A percentile compares a stretch with the other conserved stretches of the same genome.
Conservation (phyloP, 2,888 invertebrate species). For the Chloroclysta siterata region DNA sequence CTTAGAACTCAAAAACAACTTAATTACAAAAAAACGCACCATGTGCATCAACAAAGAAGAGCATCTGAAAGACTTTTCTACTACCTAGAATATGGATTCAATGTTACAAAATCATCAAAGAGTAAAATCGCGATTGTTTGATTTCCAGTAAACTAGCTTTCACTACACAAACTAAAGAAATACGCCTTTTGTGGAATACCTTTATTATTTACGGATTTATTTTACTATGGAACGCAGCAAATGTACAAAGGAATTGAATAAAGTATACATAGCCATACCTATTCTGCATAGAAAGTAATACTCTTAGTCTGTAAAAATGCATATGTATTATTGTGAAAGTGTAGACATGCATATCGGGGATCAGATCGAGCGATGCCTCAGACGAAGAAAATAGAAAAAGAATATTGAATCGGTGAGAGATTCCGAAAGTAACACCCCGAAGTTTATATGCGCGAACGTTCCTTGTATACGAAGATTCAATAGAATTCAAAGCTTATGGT, state of each 20-base stretch:
- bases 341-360: conserved; percentile 53
- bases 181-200: conserved; percentile 9
- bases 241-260: conserved; percentile 24
- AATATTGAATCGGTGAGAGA: conserved; percentile 74
- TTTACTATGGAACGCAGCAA: conserved; percentile 21
- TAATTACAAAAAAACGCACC: neutral
- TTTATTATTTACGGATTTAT: conserved; percentile 22
- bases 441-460: conserved; percentile 49
- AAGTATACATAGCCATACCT: conserved; percentile 25
- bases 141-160: conserved; percentile 8
- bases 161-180: conserved; percentile 10
- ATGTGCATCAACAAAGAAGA: neutral
- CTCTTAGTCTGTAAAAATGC: conserved; percentile 37
- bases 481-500: conserved; percentile 13
- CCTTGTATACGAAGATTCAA: conserved; percentile 16
- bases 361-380: conserved; percentile 51
- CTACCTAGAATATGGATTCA: neutral
- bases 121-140: too few relatives aligned
- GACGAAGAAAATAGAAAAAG: conserved; percentile 71
- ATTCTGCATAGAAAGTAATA: conserved; percentile 36
- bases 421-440: conserved; percentile 67
- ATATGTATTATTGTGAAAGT: conserved; percentile 47
- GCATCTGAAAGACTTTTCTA: neutral
- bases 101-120: too few relatives aligned
- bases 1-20: neutral